Percentiles rank a stretch among this genome's conserved stretches.
Conservation (phyloP, 2,113 vertebrate species). For the Capreolus pygargus region DNA sequence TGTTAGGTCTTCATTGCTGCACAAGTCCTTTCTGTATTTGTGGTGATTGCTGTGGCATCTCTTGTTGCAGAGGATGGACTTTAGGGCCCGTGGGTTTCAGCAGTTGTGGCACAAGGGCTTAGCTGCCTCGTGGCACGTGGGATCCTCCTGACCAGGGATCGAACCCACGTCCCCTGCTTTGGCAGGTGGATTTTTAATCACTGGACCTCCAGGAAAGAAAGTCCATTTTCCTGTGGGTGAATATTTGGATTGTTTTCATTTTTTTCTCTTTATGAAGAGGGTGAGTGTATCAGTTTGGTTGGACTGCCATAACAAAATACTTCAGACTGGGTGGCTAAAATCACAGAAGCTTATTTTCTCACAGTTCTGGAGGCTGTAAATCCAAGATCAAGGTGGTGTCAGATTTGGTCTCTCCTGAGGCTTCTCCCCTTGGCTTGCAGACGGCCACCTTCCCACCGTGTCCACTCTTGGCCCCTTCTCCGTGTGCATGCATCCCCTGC, state of each 20-base stretch:
- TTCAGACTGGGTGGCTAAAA: not conserved
- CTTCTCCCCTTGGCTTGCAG: not conserved
- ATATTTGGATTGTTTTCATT: not conserved
- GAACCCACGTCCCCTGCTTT: not conserved
- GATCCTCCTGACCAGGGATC: not conserved
- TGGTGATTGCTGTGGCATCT: fast-evolving
- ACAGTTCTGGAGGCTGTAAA: not conserved
- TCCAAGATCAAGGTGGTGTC: not conserved
- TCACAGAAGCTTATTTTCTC: not conserved
- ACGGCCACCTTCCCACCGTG: not conserved
- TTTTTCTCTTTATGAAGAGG: not conserved
- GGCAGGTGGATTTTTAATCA: not conserved
- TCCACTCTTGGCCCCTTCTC: not conserved
- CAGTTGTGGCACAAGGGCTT: not conserved
- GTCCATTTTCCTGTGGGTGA: not conserved
- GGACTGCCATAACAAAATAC: not conserved
- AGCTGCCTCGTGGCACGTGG: not conserved
- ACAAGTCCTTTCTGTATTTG: not conserved
- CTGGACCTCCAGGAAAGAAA: not conserved
- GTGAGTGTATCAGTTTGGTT: not conserved
- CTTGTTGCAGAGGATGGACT: not conserved
- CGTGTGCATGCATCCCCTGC: fast-evolving
- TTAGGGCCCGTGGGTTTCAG: not conserved
- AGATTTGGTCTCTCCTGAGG: not conserved
- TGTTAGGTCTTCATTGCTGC: not conserved